These are phyloP conservation scores for Drosophila pandora DNA, from an alignment of 1,140 invertebrate genomes.

Conservation along the genomic window DNA sequence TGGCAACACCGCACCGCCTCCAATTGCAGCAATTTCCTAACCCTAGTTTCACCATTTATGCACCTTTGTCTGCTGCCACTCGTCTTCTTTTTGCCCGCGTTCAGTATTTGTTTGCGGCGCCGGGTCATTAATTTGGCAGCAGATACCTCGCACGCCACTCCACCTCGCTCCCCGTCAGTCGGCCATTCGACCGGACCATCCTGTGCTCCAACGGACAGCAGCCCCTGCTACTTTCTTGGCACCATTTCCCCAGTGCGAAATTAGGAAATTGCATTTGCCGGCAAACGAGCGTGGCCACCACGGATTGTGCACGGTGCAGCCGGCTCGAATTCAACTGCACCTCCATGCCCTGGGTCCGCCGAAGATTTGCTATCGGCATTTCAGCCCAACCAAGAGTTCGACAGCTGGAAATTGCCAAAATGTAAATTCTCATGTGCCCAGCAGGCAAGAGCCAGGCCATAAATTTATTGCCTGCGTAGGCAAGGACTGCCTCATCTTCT, in stretches of 20 bases:
- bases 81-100: constrained; percentile 45
- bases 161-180: not conserved
- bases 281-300: constrained; percentile 49
- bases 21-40: constrained; percentile 69
- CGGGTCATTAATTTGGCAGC: constrained; percentile 76
- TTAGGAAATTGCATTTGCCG: constrained; percentile 83
- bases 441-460: constrained; percentile 37
- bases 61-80: constrained; percentile 74
- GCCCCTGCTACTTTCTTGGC: constrained; percentile 58
- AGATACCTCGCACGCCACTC: constrained; percentile 43
- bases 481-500: not conserved
- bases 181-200: constrained; percentile 1
- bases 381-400: constrained; percentile 37
- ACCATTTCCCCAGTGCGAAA: constrained; percentile 79
- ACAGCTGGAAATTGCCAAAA: constrained; percentile 81
- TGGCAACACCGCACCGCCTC: constrained; percentile 14
- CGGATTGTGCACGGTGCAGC: constrained; percentile 73
- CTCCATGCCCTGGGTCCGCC: constrained; percentile 7
- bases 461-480: constrained; percentile 71
- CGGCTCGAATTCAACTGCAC: constrained; percentile 1
- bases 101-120: constrained; percentile 57
- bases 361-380: constrained; percentile 67
- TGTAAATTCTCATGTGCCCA: constrained; percentile 77
- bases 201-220: constrained; percentile 15
- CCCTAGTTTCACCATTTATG: constrained; percentile 78